phyloP scores from a whole-genome alignment of 2,797 vertebrate species.

The Gallinago solitaria region DNA sequence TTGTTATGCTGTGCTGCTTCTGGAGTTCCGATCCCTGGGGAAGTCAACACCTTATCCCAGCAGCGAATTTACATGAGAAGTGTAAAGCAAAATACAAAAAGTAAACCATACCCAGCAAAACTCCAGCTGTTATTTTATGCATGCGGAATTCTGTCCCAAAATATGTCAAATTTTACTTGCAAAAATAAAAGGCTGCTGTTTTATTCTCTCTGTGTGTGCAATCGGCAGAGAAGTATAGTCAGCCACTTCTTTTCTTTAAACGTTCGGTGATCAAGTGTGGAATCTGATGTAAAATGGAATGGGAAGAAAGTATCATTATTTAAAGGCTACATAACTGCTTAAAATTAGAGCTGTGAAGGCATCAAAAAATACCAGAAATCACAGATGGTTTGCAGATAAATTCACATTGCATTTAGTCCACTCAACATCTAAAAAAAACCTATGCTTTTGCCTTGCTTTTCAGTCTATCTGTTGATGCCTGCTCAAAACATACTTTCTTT shows the following conservation, averaged over 20 bases:
- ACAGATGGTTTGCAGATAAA: slow-evolving; percentile 80
- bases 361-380: slow-evolving; percentile 77
- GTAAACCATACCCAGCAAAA: slow-evolving; percentile 51
- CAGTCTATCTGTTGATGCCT: slow-evolving; percentile 75
- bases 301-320: slow-evolving; percentile 79
- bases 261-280: slow-evolving; percentile 69
- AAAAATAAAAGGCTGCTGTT: slow-evolving; percentile 78
- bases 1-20: background rate
- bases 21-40: slow-evolving; percentile 8
- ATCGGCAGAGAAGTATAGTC: slow-evolving; percentile 64
- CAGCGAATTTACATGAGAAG: slow-evolving; percentile 27
- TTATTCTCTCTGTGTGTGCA: slow-evolving; percentile 65
- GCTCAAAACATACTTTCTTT: slow-evolving; percentile 72
- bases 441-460: slow-evolving; percentile 71
- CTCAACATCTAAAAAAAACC: slow-evolving; percentile 73
- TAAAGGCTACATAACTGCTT: slow-evolving; percentile 80
- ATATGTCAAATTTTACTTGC: slow-evolving; percentile 79
- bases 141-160: slow-evolving; percentile 70
- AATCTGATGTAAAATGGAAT: slow-evolving; percentile 72
- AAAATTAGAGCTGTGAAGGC: slow-evolving; percentile 82
- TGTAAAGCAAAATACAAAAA: slow-evolving; percentile 51
- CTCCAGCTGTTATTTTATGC: slow-evolving; percentile 70
- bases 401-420: slow-evolving; percentile 80
- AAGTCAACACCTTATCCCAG: slow-evolving; percentile 26
- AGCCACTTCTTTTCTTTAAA: slow-evolving; percentile 61